Percentiles rank a stretch among this genome's conserved stretches.
Conservation (phyloP, 2,888 invertebrate species). For the Lacanobia oleracea region DNA sequence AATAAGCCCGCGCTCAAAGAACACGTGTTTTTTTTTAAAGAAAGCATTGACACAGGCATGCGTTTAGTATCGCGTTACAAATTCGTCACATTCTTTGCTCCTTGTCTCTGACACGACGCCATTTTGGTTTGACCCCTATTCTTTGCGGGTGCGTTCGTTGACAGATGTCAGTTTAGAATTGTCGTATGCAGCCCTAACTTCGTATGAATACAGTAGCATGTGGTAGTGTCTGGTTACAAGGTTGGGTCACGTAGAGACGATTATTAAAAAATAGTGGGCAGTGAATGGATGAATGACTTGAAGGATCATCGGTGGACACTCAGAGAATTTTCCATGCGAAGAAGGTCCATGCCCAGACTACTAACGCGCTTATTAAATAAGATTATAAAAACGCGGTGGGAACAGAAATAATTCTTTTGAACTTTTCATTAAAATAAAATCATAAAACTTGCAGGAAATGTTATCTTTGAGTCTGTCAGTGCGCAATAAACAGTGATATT, state of each 20-base stretch:
- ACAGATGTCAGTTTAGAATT: conserved; percentile 53
- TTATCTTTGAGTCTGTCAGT: conserved; percentile 54
- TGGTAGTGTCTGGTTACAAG: conserved; percentile 77
- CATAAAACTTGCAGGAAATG: conserved; percentile 55
- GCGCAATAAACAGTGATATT: conserved; percentile 61
- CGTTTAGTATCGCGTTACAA: conserved; percentile 81
- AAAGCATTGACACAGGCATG: conserved; percentile 79
- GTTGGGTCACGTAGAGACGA: conserved; percentile 75
- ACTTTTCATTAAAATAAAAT: conserved; percentile 48
- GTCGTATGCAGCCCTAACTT: conserved; percentile 73
- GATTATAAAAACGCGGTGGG: conserved; percentile 34
- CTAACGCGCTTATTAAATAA: conserved; percentile 50
- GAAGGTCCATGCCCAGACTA: conserved; percentile 47
- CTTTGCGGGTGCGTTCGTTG: conserved; percentile 37
- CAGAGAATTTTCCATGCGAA: conserved; percentile 46
- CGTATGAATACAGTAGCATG: conserved; percentile 80
- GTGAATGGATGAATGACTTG: conserved; percentile 52
- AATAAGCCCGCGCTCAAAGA: conserved; percentile 61
- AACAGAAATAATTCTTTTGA: conserved; percentile 61
- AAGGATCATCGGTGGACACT: conserved; percentile 48
- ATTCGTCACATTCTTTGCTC: conserved; percentile 79
- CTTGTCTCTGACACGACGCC: conserved; percentile 50
- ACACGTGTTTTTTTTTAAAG: conserved; percentile 78
- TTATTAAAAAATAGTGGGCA: conserved; percentile 65
- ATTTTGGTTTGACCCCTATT: conserved; percentile 64